A percentile compares a stretch with the other conserved stretches of the same genome.
Conservation (phyloP, 2,113 vertebrate genomes). For the Canis aureus region DNA sequence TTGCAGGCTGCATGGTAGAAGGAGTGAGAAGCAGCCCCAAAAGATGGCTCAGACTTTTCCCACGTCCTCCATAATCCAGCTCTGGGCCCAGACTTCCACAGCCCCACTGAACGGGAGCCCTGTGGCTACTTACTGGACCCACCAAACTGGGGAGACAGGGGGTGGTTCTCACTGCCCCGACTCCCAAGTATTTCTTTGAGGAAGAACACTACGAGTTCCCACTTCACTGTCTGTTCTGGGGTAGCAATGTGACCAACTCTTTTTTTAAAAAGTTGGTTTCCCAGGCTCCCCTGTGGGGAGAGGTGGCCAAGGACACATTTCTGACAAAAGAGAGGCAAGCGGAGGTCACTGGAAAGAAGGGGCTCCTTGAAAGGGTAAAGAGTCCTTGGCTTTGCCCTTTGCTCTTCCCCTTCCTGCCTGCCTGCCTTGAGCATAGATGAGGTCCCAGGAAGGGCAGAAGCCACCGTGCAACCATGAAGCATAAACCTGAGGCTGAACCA, state of each 20-base stretch:
- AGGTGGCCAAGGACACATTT: not conserved
- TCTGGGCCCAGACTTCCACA: not conserved
- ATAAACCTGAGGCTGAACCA: not conserved
- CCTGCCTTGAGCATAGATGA: not conserved
- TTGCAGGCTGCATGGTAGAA: not conserved
- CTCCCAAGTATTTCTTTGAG: not conserved
- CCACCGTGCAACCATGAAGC: not conserved
- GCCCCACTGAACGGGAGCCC: not conserved
- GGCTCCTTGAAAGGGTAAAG: not conserved
- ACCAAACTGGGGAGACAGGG: not conserved
- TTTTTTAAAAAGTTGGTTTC: not conserved
- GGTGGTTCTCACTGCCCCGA: not conserved
- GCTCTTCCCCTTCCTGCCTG: not conserved
- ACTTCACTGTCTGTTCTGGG: not conserved
- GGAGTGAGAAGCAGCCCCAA: rapidly evolving
- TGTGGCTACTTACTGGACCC: too few species aligned
- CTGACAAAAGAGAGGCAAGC: not conserved
- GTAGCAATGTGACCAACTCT: not conserved
- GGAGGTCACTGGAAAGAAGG: not conserved
- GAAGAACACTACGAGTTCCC: not conserved
- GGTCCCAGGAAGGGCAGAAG: not conserved
- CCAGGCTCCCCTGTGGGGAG: not conserved
- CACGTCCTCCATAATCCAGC: not conserved
- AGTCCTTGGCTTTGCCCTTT: not conserved
- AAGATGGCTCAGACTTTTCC: not conserved